Evolutionary conservation across 2,888 invertebrate species (phyloP).

Genomic region (Drosophila antonietae): DNA sequence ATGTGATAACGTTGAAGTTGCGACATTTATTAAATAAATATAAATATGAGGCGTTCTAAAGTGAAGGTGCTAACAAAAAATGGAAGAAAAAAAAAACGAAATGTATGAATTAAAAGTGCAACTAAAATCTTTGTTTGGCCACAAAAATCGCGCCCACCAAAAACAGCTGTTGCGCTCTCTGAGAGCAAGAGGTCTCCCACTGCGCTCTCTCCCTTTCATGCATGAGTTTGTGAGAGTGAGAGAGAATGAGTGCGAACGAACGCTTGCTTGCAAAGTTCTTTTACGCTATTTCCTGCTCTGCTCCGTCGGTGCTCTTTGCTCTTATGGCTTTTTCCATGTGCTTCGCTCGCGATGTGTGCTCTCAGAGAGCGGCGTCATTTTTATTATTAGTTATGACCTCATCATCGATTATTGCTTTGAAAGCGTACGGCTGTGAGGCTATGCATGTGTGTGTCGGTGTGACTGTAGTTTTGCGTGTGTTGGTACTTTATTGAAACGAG

Average conservation of each 20-base stretch:
- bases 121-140: conserved; percentile 30
- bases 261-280: conserved; percentile 31
- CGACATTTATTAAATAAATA: conserved; percentile 58
- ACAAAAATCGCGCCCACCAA: conserved; percentile 42
- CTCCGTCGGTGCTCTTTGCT: conserved; percentile 30
- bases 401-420: conserved; percentile 85
- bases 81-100: not conserved
- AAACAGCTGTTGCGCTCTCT: conserved; percentile 46
- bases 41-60: conserved; percentile 32
- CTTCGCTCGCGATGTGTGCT: conserved; percentile 25
- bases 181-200: not conserved
- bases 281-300: conserved; percentile 34
- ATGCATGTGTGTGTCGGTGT: conserved; percentile 18
- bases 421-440: conserved; percentile 18
- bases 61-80: conserved; percentile 21
- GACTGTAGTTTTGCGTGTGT: conserved; percentile 31
- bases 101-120: not conserved
- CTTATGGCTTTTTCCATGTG: conserved; percentile 39
- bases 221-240: not conserved
- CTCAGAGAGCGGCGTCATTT: conserved; percentile 77
- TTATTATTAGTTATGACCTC: conserved; percentile 85
- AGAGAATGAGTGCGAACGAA: not conserved
- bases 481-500: conserved; percentile 81
- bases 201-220: not conserved
- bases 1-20: conserved; percentile 48